phyloP scores from a whole-genome alignment of 1,140 invertebrate species.

The Zophobas morio region DNA sequence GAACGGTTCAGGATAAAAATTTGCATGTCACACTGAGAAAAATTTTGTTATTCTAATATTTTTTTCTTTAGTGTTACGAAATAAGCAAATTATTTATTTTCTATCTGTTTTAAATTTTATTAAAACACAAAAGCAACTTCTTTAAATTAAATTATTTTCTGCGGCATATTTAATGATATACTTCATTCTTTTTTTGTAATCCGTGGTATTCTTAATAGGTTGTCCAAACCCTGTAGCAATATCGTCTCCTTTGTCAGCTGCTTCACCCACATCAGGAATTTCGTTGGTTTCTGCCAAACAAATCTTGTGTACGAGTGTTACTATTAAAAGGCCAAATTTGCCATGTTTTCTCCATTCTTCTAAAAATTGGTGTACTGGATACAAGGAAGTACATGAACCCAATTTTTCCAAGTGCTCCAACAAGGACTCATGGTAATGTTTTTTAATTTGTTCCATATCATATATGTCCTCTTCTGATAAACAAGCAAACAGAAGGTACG shows the following conservation, averaged over 20 bases:
- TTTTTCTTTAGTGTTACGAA: no score
- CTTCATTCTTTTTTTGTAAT: background rate
- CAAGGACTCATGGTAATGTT: background rate
- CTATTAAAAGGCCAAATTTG: background rate
- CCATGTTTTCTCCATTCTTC: background rate
- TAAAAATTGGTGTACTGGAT: background rate
- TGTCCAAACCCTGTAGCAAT: background rate
- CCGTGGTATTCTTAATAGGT: background rate
- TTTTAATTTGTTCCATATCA: background rate
- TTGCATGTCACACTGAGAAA: no score
- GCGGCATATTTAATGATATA: slow-evolving; percentile 7
- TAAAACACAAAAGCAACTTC: no score
- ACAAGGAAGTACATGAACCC: background rate
- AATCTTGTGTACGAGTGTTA: background rate
- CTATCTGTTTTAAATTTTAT: no score
- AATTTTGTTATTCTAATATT: no score
- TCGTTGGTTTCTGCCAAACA: background rate
- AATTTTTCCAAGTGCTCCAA: background rate
- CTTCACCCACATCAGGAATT: background rate
- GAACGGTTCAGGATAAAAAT: no score
- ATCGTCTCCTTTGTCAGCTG: background rate
- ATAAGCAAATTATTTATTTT: no score
- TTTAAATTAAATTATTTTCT: slow-evolving; percentile 6
- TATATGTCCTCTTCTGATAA: background rate
- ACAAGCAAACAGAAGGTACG: background rate